phyloP scores from a whole-genome alignment of 2,888 invertebrate species.

The Chrysopilus asiliformis region DNA sequence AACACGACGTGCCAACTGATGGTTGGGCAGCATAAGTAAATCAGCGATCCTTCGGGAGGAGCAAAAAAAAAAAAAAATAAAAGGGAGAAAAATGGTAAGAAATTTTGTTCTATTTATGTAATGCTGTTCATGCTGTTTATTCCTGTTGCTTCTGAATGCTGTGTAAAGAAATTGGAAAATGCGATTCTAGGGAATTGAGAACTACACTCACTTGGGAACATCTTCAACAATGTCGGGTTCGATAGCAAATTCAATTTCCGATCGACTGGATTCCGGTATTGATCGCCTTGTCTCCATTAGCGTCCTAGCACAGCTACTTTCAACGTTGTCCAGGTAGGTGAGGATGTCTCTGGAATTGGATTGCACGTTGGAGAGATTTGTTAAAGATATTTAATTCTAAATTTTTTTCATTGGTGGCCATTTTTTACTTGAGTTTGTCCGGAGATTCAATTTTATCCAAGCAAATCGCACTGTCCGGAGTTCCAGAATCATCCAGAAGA shows the following conservation, averaged over 20 bases:
- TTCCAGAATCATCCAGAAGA: background rate
- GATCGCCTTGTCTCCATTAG: slow-evolving; percentile 31
- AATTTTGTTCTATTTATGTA: too few species aligned
- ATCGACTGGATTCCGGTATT: slow-evolving; percentile 31
- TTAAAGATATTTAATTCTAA: too few species aligned
- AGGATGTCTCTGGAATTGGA: slow-evolving; percentile 28
- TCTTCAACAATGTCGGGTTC: slow-evolving; percentile 35
- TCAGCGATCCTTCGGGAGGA: slow-evolving; percentile 34
- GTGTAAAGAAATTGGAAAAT: background rate
- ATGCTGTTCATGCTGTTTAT: too few species aligned
- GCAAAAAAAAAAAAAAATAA: background rate
- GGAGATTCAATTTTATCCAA: slow-evolving; percentile 2
- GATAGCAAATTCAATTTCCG: slow-evolving; percentile 33
- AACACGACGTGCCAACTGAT: slow-evolving; percentile 33
- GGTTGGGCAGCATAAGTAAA: slow-evolving; percentile 34
- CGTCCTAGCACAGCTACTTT: slow-evolving; percentile 34
- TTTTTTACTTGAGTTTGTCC: slow-evolving; percentile 16
- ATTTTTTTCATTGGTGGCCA: too few species aligned
- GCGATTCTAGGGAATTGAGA: background rate
- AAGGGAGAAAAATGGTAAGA: background rate
- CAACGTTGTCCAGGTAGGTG: slow-evolving; percentile 34
- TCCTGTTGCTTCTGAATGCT: too few species aligned
- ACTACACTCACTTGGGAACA: slow-evolving; percentile 30
- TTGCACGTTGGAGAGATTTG: too few species aligned
- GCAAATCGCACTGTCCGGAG: slow-evolving; percentile 1